These are phyloP conservation scores for Tyria jacobaeae DNA, from an alignment of 2,888 invertebrate species.

Conservation along the genomic window DNA sequence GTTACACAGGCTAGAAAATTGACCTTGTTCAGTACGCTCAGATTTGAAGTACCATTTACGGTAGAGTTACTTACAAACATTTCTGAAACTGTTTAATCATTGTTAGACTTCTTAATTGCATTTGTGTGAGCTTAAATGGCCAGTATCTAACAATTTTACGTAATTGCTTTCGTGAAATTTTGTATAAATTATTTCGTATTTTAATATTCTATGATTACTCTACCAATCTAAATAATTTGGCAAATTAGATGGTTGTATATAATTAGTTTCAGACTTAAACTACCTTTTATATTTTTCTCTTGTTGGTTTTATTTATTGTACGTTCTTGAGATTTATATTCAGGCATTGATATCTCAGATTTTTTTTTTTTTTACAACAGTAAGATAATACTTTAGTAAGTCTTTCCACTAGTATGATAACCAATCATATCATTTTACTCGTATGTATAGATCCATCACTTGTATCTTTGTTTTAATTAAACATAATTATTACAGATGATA, in stretches of 20 bases:
- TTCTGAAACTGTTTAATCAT: conserved; percentile 16
- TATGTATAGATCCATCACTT: too few relatives aligned
- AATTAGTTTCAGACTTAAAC: background rate
- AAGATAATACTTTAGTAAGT: too few relatives aligned
- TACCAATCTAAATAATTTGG: background rate
- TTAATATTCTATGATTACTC: background rate
- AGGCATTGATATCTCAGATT: too few relatives aligned
- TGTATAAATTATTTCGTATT: background rate
- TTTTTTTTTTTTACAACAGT: too few relatives aligned
- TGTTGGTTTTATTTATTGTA: too few relatives aligned
- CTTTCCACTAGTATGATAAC: too few relatives aligned
- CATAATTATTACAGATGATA: too few relatives aligned
- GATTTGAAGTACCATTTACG: conserved; percentile 34
- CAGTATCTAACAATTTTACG: background rate
- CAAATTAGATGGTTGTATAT: background rate
- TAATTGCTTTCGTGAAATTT: background rate
- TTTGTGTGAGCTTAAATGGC: background rate
- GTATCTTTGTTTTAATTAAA: too few relatives aligned
- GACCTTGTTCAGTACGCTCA: conserved; percentile 38
- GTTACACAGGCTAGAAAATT: conserved; percentile 52
- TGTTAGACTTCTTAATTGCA: background rate
- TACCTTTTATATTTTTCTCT: background rate
- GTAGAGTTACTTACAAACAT: conserved; percentile 31
- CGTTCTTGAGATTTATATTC: too few relatives aligned
- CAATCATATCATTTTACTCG: too few relatives aligned